Base-by-base conservation (phyloP, 2,113 vertebrate genomes). In the Platanista minor region DNA sequence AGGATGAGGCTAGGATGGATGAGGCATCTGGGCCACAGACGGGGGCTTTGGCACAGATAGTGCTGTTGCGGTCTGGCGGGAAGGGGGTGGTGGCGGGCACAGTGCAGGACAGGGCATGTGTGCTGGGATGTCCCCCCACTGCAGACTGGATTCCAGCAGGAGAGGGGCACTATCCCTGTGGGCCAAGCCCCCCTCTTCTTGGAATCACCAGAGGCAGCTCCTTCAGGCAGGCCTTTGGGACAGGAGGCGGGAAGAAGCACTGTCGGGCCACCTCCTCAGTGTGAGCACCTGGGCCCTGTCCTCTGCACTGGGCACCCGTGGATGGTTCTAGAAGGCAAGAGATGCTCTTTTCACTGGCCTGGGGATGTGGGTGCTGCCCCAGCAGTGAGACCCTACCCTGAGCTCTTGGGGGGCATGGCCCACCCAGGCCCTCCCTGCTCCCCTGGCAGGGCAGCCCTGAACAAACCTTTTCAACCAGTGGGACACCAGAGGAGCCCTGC, bases 1-100 rank as follows among this genome's bases (percentile, higher is more conserved):
- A 5, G 72, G 61, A 66, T 20, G 41, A 31, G 43, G 46, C 46
- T 15, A 5, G 52, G 85, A 29, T 39, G 67, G 27, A 8, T 5
- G 27, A 8, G 43, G 61, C 77, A 3, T 1, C 29, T 21, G 72
- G 83, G 11, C 61, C 27, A 23, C 17, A 21, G 20, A 31, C 5
- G 25, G 29, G 67, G 67, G 39, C 23, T 71, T n/a, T 5, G 23
- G 54, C 31, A 6, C 15, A 25, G 49, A 46, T 8, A 36, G 31
- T 36, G 31, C 23, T 4, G 3, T 23, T 5, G 4, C 0, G 31
- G 12, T 33, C 1, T 13, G 29, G 46, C 0, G 1, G 67, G 43
- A 15, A 54, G 27, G 4, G 31, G 31, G 41, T 8, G 33, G 43
- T 8, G 43, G n/a, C 5, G 11, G 6, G 20, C 1, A 3, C n/a